phyloP scores from a whole-genome alignment of 2,888 invertebrate genomes.

The Tridacna gigas region DNA sequence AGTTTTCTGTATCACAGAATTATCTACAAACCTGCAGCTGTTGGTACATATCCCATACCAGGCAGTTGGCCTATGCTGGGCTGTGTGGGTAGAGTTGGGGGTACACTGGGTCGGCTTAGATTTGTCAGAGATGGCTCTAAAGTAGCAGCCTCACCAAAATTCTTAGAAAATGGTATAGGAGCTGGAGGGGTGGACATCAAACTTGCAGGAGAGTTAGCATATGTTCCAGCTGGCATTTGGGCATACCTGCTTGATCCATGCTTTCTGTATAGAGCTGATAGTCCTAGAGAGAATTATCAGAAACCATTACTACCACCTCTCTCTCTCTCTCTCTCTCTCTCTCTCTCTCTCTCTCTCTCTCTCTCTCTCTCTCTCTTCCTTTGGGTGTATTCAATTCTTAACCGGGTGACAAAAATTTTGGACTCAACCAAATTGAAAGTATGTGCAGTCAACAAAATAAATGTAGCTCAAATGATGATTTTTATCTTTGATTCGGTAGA shows the following conservation, averaged over 20 bases:
- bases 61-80: constrained; percentile 50
- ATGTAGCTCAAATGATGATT: background rate
- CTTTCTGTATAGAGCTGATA: constrained; percentile 57
- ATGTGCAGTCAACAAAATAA: background rate
- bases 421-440: background rate
- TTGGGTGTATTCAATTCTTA: too few relatives aligned
- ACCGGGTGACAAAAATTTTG: background rate
- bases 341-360: too few relatives aligned
- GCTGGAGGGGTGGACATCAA: constrained; percentile 57
- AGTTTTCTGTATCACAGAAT: too few relatives aligned
- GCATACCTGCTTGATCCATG: constrained; percentile 75
- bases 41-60: constrained; percentile 57
- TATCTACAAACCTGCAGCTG: constrained; percentile 42
- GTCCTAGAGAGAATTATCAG: constrained; percentile 31
- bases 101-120: constrained; percentile 19
- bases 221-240: constrained; percentile 77
- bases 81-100: constrained; percentile 64
- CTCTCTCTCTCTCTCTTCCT: too few relatives aligned
- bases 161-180: constrained; percentile 49
- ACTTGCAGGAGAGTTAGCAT: constrained; percentile 60
- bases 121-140: constrained; percentile 22
- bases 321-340: too few relatives aligned
- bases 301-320: too few relatives aligned
- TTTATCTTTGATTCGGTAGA: background rate
- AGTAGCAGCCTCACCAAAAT: constrained; percentile 43